A percentile compares a stretch with the other conserved stretches of the same genome.
Evolutionary conservation across 2,797 vertebrate species (phyloP).

Genomic region (Eupleurogrammus muticus): DNA sequence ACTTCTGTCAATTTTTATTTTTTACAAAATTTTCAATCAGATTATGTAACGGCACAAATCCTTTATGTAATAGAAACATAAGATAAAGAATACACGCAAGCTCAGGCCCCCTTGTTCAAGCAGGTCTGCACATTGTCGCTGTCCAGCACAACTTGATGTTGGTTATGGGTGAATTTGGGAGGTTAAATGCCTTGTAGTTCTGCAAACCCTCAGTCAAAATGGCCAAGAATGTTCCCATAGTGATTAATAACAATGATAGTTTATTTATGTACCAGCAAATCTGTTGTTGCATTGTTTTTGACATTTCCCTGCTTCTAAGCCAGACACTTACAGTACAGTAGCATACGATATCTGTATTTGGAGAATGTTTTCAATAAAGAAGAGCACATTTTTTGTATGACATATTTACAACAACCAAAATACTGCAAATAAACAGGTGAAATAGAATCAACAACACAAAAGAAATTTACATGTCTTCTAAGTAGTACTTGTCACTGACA

Average conservation of each 20-base stretch:
- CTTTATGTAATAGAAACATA: conserved; percentile 28
- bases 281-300: conserved; percentile 79
- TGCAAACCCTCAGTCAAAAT: conserved; percentile 16
- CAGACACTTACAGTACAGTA: conserved; percentile 79
- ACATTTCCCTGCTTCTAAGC: conserved; percentile 78
- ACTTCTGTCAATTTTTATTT: conserved; percentile 47
- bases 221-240: conserved; percentile 13
- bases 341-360: conserved; percentile 71
- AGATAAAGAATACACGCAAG: conserved; percentile 16
- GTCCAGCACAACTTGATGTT: background rate
- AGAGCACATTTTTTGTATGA: conserved; percentile 65
- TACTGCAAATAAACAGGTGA: conserved; percentile 62
- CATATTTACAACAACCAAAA: conserved; percentile 75
- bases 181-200: background rate
- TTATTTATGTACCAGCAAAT: conserved; percentile 80
- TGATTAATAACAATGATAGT: conserved; percentile 71
- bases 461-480: conserved; percentile 44
- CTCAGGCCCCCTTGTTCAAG: background rate
- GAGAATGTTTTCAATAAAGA: conserved; percentile 65
- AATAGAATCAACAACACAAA: conserved; percentile 33
- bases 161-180: background rate
- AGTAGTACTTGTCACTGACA: conserved; percentile 62
- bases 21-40: conserved; percentile 57
- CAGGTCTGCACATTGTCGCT: background rate
- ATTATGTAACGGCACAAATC: conserved; percentile 60